Evolutionary conservation across 2,888 invertebrate species (phyloP).

Genomic region (Archips crataeganus): DNA sequence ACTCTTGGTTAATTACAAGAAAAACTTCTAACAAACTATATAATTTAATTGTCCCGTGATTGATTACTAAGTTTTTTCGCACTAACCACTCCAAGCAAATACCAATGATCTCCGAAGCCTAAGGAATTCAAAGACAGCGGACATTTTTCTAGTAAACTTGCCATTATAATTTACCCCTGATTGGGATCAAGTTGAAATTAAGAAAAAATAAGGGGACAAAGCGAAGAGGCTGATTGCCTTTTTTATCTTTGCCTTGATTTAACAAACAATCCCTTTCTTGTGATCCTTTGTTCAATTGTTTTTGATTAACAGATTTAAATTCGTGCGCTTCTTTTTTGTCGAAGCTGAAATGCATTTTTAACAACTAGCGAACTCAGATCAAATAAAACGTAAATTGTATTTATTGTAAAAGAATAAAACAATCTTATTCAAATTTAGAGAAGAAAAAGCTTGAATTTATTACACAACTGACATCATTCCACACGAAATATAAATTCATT

Average conservation of each 20-base stretch:
- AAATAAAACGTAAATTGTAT: no score
- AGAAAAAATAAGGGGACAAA: slow-evolving; percentile 83
- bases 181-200: slow-evolving; percentile 84
- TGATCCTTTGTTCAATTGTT: slow-evolving; percentile 57
- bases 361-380: no score
- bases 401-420: no score
- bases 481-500: no score
- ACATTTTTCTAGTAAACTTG: slow-evolving; percentile 81
- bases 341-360: neutral
- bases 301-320: slow-evolving; percentile 66
- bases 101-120: slow-evolving; percentile 68
- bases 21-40: no score
- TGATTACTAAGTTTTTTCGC: neutral
- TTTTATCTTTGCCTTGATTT: slow-evolving; percentile 78
- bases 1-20: no score
- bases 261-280: slow-evolving; percentile 73
- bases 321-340: slow-evolving; percentile 42
- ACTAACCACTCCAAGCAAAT: slow-evolving; percentile 63
- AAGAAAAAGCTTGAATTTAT: no score
- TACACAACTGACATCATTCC: no score
- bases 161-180: slow-evolving; percentile 85
- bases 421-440: no score
- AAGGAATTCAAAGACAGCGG: slow-evolving; percentile 75
- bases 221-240: slow-evolving; percentile 68
- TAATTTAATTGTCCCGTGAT: neutral